These are phyloP conservation scores for Trypoxylon attenuatum DNA, from an alignment of 2,888 invertebrate genomes.

Conservation along the genomic window DNA sequence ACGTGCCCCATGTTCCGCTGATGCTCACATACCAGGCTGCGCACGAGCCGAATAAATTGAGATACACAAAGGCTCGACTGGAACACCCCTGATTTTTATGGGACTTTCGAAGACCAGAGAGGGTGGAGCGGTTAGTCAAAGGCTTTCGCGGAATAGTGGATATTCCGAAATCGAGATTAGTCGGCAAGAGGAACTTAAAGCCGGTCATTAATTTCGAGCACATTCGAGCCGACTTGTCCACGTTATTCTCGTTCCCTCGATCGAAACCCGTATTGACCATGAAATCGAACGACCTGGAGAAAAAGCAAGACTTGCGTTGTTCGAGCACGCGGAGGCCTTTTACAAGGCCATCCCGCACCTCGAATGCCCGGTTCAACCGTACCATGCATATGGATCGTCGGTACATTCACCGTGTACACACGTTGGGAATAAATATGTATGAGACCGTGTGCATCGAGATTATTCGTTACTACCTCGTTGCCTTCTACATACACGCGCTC, in stretches of 20 bases:
- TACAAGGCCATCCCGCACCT: conserved; percentile 46
- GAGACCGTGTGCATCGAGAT: conserved; percentile 58
- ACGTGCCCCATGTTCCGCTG: conserved; percentile 1
- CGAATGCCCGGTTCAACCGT: conserved; percentile 52
- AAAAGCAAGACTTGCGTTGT: conserved; percentile 33
- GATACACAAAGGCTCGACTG: conserved; percentile 20
- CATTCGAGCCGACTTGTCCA: background rate
- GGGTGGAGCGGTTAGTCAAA: no score
- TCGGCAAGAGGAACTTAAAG: no score
- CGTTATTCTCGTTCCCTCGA: background rate
- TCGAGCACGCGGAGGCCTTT: conserved; percentile 38
- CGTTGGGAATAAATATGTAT: conserved; percentile 62
- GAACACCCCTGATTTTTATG: conserved; percentile 19
- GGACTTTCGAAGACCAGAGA: background rate
- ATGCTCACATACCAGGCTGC: conserved; percentile 1
- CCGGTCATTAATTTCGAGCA: no score
- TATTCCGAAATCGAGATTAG: no score
- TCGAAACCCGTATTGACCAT: conserved; percentile 25
- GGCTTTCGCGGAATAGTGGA: no score
- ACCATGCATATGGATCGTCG: conserved; percentile 62
- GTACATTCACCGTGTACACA: conserved; percentile 61
- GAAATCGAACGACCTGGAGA: conserved; percentile 44
- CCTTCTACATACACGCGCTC: conserved; percentile 38
- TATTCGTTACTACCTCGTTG: conserved; percentile 58
- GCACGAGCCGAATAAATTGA: conserved; percentile 43